Evolutionary conservation across 2,113 vertebrate species (phyloP).

Genomic region (Girardinichthys multiradiatus): DNA sequence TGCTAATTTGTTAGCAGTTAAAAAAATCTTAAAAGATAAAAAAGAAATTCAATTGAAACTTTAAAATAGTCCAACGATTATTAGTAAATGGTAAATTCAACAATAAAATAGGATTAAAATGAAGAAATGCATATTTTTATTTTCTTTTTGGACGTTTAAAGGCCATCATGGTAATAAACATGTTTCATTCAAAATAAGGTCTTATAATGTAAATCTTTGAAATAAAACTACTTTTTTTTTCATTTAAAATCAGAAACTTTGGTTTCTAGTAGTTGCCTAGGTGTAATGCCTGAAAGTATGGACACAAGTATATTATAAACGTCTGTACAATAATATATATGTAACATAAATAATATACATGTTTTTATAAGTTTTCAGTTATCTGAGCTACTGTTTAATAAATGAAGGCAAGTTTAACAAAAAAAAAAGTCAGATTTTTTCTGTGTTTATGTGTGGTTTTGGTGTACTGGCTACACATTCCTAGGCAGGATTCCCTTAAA

Average conservation of each 20-base stretch:
- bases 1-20: not conserved
- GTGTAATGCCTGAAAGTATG: too few relatives aligned
- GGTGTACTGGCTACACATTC: not conserved
- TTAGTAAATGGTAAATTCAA: not conserved
- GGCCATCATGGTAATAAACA: not conserved
- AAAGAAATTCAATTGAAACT: not conserved
- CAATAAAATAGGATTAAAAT: not conserved
- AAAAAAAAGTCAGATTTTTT: not conserved
- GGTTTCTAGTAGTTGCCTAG: too few relatives aligned
- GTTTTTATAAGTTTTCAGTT: not conserved
- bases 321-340: not conserved
- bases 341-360: too few relatives aligned
- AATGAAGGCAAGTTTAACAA: too few relatives aligned
- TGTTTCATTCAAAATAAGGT: not conserved
- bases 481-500: slow-evolving; percentile 9
- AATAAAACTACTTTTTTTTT: too few relatives aligned
- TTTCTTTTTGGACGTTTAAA: not conserved
- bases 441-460: not conserved
- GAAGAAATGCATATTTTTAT: not conserved
- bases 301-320: too few relatives aligned
- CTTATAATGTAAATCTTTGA: not conserved
- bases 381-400: not conserved
- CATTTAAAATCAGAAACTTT: not conserved
- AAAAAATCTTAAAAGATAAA: not conserved
- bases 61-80: not conserved